Conservation (phyloP, 2,797 vertebrate genomes). For the Macropus fuliginosus region DNA sequence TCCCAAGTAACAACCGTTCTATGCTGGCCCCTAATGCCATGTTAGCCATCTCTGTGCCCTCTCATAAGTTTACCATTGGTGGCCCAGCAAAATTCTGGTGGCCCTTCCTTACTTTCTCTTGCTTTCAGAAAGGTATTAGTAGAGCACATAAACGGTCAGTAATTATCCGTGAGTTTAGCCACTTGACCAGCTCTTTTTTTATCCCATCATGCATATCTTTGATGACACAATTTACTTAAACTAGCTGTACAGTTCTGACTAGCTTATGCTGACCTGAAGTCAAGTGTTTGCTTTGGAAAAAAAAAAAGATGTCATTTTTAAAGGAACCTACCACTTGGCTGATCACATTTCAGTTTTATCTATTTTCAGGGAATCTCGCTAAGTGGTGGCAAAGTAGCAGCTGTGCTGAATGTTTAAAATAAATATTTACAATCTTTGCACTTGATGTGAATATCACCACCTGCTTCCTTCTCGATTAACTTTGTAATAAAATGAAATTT, state of each 20-base stretch:
- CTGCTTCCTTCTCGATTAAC: slow-evolving; percentile 53
- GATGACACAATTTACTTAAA: not conserved
- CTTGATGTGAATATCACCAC: slow-evolving; percentile 12
- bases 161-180: not conserved
- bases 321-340: not conserved
- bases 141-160: not conserved
- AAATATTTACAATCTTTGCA: slow-evolving; percentile 63
- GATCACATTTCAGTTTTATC: slow-evolving; percentile 13
- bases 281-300: not conserved
- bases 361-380: slow-evolving; percentile 51
- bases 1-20: not conserved
- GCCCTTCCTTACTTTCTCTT: not conserved
- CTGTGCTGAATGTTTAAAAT: slow-evolving; percentile 50
- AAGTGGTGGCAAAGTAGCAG: slow-evolving; percentile 39
- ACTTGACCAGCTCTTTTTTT: not conserved
- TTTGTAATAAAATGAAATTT: slow-evolving; percentile 29
- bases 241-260: not conserved
- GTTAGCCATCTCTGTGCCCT: not conserved
- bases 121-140: not conserved
- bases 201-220: not conserved
- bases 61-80: not conserved
- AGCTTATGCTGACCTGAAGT: not conserved
- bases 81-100: not conserved
- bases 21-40: not conserved
- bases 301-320: not conserved